Percentiles rank a stretch among this genome's conserved stretches.
phyloP scores from a whole-genome alignment of 2,113 vertebrate species.

The Urocynchramus pylzowi region DNA sequence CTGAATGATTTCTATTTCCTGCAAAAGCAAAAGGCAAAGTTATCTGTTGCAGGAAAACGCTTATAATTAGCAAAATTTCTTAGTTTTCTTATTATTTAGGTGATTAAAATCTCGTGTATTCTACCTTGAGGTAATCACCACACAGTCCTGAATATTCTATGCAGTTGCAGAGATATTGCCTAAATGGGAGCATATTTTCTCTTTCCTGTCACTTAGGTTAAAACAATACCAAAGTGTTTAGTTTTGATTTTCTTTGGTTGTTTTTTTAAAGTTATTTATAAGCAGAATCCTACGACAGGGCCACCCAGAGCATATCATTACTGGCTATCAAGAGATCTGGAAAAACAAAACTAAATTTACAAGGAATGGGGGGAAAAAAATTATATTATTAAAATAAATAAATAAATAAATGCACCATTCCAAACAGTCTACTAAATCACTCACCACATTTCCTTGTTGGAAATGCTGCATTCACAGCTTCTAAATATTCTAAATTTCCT shows the following conservation, averaged over 20 bases:
- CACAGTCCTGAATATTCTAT: neutral
- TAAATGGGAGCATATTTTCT: neutral
- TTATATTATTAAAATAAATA: no score
- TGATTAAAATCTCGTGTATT: neutral
- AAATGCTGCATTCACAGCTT: neutral
- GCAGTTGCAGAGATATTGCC: neutral
- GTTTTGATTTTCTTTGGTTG: neutral
- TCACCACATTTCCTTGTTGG: neutral
- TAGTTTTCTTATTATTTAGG: neutral
- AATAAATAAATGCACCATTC: neutral
- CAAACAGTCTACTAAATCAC: neutral
- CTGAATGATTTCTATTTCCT: neutral
- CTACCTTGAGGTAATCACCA: neutral
- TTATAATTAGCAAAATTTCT: neutral
- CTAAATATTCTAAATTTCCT: neutral
- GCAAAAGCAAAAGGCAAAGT: neutral
- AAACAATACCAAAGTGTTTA: neutral
- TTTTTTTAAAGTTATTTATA: neutral
- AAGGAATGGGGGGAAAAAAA: neutral
- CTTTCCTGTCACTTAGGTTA: neutral
- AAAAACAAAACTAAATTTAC: neutral
- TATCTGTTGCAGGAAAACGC: neutral
- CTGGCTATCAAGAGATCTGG: neutral
- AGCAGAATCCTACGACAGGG: constrained; percentile 29
- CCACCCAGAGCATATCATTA: constrained; percentile 35